These are phyloP conservation scores for Lithosia quadra DNA, from an alignment of 2,888 invertebrate genomes.

Conservation along the genomic window DNA sequence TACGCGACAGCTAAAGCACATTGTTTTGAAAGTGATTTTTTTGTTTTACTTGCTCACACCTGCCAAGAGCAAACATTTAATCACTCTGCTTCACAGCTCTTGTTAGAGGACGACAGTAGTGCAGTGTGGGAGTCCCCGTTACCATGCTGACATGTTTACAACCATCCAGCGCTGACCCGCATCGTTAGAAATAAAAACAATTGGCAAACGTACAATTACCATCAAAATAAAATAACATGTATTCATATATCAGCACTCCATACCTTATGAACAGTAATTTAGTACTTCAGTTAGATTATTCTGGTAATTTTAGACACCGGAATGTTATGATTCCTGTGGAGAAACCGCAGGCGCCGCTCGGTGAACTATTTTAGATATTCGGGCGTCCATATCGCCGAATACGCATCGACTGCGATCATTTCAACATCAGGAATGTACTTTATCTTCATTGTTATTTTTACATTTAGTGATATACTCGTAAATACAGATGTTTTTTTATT, in stretches of 20 bases:
- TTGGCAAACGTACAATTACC: slow-evolving; percentile 73
- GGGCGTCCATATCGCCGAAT: slow-evolving; percentile 33
- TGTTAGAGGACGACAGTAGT: slow-evolving; percentile 14
- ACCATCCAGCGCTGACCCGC: slow-evolving; percentile 43
- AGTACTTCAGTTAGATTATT: slow-evolving; percentile 61
- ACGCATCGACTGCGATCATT: slow-evolving; percentile 35
- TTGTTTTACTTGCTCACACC: slow-evolving; percentile 15
- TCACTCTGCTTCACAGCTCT: slow-evolving; percentile 23
- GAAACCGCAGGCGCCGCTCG: slow-evolving; percentile 56
- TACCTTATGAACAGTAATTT: slow-evolving; percentile 48
- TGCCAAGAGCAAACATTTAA: slow-evolving; percentile 16
- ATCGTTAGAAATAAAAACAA: slow-evolving; percentile 53
- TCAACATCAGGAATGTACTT: slow-evolving; percentile 52
- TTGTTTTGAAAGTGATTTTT: slow-evolving; percentile 30
- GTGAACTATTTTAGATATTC: slow-evolving; percentile 62
- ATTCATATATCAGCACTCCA: slow-evolving; percentile 27
- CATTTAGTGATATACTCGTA: slow-evolving; percentile 24
- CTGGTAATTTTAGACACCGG: slow-evolving; percentile 66
- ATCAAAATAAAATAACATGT: slow-evolving; percentile 51
- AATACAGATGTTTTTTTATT: slow-evolving; percentile 26
- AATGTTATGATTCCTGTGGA: slow-evolving; percentile 66
- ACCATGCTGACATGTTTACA: slow-evolving; percentile 61
- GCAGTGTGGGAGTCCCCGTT: slow-evolving; percentile 32
- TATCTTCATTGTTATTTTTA: slow-evolving; percentile 40
- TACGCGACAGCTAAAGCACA: slow-evolving; percentile 2